Conservation (phyloP, 2,888 invertebrate genomes). For the Agrotis ipsilon region DNA sequence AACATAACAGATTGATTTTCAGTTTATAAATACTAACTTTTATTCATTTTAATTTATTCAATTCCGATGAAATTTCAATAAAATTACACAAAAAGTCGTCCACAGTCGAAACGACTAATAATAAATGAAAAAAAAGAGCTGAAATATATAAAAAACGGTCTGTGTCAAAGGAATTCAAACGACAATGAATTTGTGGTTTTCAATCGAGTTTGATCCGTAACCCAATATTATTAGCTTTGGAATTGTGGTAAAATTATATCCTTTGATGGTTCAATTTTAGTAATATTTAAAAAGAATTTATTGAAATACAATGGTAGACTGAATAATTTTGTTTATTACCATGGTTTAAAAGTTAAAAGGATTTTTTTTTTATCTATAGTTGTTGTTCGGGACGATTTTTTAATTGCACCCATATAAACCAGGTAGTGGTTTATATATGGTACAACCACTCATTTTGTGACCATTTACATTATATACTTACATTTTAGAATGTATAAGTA, state of each 20-base stretch:
- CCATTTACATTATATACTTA: no score
- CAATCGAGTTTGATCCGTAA: conserved; percentile 10
- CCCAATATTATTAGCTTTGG: conserved; percentile 3
- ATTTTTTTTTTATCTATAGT: no score
- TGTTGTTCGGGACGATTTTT: no score
- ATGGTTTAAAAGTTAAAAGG: no score
- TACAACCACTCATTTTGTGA: no score
- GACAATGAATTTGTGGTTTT: conserved; percentile 25
- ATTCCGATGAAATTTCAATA: neutral
- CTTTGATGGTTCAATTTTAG: conserved; percentile 4
- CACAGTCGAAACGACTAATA: neutral
- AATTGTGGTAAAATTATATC: conserved; percentile 8
- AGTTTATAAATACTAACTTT: neutral
- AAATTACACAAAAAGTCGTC: neutral
- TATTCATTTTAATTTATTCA: neutral
- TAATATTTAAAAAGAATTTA: neutral
- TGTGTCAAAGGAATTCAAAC: conserved; percentile 18
- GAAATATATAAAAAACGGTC: conserved; percentile 9
- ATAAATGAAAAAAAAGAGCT: conserved; percentile 8
- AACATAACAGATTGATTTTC: no score
- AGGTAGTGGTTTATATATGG: no score
- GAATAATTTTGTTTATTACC: neutral
- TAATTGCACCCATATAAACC: no score
- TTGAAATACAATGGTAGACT: neutral
- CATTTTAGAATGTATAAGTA: no score